Conservation (phyloP, 2,888 invertebrate genomes). For the Panopea generosa region DNA sequence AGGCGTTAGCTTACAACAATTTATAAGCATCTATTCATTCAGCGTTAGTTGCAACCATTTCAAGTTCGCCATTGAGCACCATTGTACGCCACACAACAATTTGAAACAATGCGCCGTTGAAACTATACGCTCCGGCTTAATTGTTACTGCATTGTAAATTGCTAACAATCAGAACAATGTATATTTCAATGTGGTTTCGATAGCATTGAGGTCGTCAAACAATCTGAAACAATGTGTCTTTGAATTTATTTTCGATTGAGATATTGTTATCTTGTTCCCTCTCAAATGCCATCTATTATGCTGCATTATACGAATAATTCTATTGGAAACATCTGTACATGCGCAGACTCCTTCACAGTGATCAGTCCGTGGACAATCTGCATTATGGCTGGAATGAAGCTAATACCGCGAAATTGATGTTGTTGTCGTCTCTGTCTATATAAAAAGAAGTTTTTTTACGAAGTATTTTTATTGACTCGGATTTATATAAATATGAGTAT, state of each 20-base stretch:
- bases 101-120: constrained; percentile 48
- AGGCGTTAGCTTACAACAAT: constrained; percentile 24
- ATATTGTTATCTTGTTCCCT: constrained; percentile 37
- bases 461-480: no score
- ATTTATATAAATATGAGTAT: no score
- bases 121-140: constrained; percentile 18
- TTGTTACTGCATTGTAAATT: constrained; percentile 43
- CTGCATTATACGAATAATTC: constrained; percentile 31
- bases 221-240: constrained; percentile 55
- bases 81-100: constrained; percentile 10
- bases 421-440: no score
- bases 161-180: constrained; percentile 61
- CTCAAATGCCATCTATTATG: constrained; percentile 36
- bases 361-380: no score
- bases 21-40: constrained; percentile 16
- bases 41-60: constrained; percentile 4
- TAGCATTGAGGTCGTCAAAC: constrained; percentile 35
- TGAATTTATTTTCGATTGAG: constrained; percentile 55
- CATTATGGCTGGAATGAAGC: no score
- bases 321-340: constrained; percentile 39
- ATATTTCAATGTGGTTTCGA: constrained; percentile 40
- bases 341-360: background rate
- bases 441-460: no score
- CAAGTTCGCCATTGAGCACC: constrained; percentile 20
- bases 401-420: no score